Evolutionary conservation across 2,113 vertebrate genomes (phyloP).

Genomic region (Glareola pratincola): DNA sequence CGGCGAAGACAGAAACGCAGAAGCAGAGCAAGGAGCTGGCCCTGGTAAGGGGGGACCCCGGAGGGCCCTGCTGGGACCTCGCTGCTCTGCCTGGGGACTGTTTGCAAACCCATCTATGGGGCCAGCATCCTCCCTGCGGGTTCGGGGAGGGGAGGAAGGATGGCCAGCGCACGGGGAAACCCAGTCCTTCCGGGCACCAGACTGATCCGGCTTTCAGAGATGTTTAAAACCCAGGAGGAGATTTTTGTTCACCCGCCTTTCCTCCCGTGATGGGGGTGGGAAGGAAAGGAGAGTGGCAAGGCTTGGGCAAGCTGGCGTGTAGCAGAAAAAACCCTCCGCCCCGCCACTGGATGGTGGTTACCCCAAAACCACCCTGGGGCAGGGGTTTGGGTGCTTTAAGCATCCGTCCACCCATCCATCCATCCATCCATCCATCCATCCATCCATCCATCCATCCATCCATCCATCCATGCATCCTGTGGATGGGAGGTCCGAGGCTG

Average conservation of each 20-base stretch:
- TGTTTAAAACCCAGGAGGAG: not conserved
- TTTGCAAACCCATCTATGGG: not conserved
- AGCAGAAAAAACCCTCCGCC: not conserved
- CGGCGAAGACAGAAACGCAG: constrained; percentile 82
- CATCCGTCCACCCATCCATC: not conserved
- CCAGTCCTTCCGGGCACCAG: not conserved
- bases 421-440: not conserved
- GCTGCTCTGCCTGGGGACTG: not conserved
- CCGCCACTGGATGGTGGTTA: not conserved
- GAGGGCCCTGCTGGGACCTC: not conserved
- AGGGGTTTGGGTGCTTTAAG: not conserved
- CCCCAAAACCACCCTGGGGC: not conserved
- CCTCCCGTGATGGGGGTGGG: not conserved
- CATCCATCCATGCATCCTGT: not conserved
- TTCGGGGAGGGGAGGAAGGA: not conserved
- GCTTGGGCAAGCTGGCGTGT: not conserved
- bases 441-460: not conserved
- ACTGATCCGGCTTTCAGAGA: accelerated
- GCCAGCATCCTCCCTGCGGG: not conserved
- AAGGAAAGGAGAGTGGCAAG: not conserved
- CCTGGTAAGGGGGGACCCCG: constrained; percentile 73
- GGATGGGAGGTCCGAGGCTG: not conserved
- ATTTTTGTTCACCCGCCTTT: not conserved
- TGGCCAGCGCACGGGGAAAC: not conserved
- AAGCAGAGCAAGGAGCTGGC: constrained; percentile 85